These are phyloP conservation scores for Eudyptes chrysolophus DNA, from an alignment of 2,113 vertebrate genomes.

Conservation along the genomic window DNA sequence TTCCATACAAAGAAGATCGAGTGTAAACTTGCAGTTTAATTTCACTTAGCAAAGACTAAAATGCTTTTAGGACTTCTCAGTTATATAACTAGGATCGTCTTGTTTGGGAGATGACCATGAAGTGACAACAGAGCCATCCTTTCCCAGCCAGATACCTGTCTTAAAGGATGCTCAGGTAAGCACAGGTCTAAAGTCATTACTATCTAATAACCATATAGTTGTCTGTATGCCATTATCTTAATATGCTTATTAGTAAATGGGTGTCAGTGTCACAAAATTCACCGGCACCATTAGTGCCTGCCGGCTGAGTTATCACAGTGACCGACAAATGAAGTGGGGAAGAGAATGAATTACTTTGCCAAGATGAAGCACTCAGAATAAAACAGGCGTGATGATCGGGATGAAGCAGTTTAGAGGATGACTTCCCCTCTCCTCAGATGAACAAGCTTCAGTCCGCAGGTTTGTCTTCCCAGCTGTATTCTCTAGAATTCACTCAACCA, in stretches of 20 bases:
- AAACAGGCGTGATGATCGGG: not conserved
- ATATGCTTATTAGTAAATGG: not conserved
- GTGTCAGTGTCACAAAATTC: not conserved
- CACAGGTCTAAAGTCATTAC: not conserved
- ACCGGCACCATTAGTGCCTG: not conserved
- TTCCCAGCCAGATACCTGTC: not conserved
- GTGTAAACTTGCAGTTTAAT: not conserved
- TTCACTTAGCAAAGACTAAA: not conserved
- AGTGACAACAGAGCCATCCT: not conserved
- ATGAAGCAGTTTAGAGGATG: not conserved
- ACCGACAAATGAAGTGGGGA: not conserved
- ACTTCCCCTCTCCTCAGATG: not conserved
- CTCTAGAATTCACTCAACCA: conserved; percentile 1
- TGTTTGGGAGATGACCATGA: not conserved
- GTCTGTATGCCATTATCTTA: not conserved
- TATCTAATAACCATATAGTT: not conserved
- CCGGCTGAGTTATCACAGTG: not conserved
- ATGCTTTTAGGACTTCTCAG: not conserved
- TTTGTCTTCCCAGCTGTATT: not conserved
- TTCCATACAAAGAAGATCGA: not conserved
- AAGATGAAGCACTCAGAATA: not conserved
- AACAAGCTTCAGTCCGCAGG: not conserved
- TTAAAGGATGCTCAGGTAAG: not conserved
- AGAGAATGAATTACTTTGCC: not conserved
- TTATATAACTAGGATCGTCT: not conserved